Evolutionary conservation across 2,113 vertebrate species (phyloP).

Genomic region (Carassius carassius): DNA sequence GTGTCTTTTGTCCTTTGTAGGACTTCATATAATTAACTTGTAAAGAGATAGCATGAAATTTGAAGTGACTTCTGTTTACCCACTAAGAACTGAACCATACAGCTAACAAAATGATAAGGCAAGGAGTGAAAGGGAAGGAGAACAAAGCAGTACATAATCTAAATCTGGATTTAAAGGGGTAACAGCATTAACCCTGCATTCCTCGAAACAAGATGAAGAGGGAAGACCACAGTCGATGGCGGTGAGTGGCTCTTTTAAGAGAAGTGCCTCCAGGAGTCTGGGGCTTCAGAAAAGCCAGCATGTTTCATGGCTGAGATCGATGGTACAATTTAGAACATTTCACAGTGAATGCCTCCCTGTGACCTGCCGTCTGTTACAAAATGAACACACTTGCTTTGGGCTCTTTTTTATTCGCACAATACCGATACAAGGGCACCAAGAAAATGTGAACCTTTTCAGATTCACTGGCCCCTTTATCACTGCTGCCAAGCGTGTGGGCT

Average conservation of each 20-base stretch:
- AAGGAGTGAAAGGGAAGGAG: slow-evolving; percentile 13
- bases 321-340: slow-evolving; percentile 31
- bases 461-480: no score
- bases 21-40: slow-evolving; percentile 69
- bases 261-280: slow-evolving; percentile 43
- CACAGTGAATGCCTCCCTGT: no score
- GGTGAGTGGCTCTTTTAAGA: slow-evolving; percentile 47
- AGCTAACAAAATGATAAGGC: slow-evolving; percentile 51
- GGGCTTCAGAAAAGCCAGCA: slow-evolving; percentile 57
- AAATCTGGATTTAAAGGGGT: slow-evolving; percentile 31
- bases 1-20: slow-evolving; percentile 61
- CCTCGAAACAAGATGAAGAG: slow-evolving; percentile 34
- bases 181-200: slow-evolving; percentile 32
- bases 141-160: slow-evolving; percentile 25
- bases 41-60: slow-evolving; percentile 70
- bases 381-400: no score
- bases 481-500: no score
- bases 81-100: slow-evolving; percentile 50
- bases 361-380: no score
- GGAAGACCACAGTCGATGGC: slow-evolving; percentile 31
- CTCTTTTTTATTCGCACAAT: no score
- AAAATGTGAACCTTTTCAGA: no score
- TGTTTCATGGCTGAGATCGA: slow-evolving; percentile 78
- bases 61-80: slow-evolving; percentile 65
- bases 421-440: no score